phyloP scores from a whole-genome alignment of 2,888 invertebrate species.

The Tromatobia lineatoria region DNA sequence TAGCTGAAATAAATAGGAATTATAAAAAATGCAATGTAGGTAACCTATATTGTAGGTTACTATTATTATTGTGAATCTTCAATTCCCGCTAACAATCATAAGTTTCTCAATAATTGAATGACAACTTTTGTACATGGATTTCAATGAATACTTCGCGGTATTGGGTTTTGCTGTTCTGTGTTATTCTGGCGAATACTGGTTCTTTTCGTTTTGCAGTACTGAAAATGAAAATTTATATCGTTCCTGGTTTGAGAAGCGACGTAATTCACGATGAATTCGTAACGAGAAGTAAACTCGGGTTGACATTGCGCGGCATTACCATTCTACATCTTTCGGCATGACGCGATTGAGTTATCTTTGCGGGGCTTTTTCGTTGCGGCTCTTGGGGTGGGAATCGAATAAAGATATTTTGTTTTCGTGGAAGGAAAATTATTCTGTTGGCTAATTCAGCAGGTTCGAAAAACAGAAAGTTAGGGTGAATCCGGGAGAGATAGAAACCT shows the following conservation, averaged over 20 bases:
- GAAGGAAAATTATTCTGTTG: conserved; percentile 73
- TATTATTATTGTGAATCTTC: too few species aligned
- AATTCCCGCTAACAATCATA: too few species aligned
- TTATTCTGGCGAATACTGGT: not conserved
- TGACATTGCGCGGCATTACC: conserved; percentile 73
- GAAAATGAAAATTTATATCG: conserved; percentile 17
- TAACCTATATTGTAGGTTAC: too few species aligned
- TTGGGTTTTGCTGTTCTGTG: not conserved
- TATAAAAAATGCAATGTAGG: too few species aligned
- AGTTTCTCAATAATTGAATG: too few species aligned
- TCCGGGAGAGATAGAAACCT: conserved; percentile 4
- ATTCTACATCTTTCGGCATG: conserved; percentile 73
- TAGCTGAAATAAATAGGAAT: too few species aligned
- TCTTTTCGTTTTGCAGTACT: conserved; percentile 2
- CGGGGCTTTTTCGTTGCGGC: conserved; percentile 30
- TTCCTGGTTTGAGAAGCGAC: not conserved
- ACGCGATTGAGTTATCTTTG: conserved; percentile 76
- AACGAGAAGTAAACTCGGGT: conserved; percentile 70
- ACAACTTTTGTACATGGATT: not conserved
- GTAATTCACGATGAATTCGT: conserved; percentile 70
- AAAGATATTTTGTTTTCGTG: conserved; percentile 77
- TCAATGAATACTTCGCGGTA: not conserved
- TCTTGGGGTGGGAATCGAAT: conserved; percentile 60
- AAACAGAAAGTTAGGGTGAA: not conserved
- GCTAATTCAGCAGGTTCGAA: conserved; percentile 65